These are phyloP conservation scores for Cheilosia scutellata DNA, from an alignment of 2,888 invertebrate species.

Conservation along the genomic window DNA sequence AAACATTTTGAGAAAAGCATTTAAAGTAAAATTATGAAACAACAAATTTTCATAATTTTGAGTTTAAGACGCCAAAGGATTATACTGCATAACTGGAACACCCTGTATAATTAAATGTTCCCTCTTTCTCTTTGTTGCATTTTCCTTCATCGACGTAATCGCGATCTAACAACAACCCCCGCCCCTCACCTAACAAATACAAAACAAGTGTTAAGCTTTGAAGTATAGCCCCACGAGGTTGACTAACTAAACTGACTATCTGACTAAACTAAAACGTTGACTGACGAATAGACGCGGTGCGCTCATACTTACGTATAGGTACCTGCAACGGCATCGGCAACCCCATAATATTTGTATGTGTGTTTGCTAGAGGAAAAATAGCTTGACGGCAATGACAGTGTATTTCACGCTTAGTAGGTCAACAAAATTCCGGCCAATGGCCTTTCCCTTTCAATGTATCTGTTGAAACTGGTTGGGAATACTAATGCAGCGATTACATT, in stretches of 20 bases:
- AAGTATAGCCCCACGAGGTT: constrained; percentile 26
- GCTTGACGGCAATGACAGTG: constrained; percentile 83
- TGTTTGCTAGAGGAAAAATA: constrained; percentile 71
- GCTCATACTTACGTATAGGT: constrained; percentile 7
- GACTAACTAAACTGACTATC: constrained; percentile 50
- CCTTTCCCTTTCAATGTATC: constrained; percentile 84
- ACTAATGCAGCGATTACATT: constrained; percentile 35
- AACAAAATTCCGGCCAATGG: constrained; percentile 85
- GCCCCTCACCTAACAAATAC: not conserved
- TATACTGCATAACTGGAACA: too few species aligned
- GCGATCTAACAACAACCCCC: constrained; percentile 23
- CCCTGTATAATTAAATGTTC: not conserved
- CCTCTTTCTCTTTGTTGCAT: constrained; percentile 18
- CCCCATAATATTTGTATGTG: constrained; percentile 2
- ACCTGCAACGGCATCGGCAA: constrained; percentile 44
- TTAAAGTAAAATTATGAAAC: too few species aligned
- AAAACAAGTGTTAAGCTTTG: constrained; percentile 39
- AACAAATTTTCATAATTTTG: too few species aligned
- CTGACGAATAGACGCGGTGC: constrained; percentile 12
- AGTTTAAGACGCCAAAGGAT: too few species aligned
- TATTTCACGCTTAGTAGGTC: constrained; percentile 83
- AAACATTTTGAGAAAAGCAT: too few species aligned
- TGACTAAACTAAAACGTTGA: constrained; percentile 28
- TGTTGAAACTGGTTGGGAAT: constrained; percentile 76
- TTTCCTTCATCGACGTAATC: constrained; percentile 41